Base-by-base conservation (phyloP, 2,797 vertebrate species). In the Lycodopsis pacificus region DNA sequence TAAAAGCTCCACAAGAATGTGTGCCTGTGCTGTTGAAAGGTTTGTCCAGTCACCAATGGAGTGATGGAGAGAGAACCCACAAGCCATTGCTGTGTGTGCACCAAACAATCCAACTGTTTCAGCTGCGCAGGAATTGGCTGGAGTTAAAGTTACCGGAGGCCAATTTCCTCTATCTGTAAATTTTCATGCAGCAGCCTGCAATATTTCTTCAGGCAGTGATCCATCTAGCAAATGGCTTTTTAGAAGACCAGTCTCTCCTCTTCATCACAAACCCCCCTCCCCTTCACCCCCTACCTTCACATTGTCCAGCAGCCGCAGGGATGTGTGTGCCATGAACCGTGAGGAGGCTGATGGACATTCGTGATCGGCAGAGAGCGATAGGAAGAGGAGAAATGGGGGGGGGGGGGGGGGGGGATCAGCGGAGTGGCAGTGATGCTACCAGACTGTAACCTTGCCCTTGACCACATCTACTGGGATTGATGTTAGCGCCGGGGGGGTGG, bases 1-100 rank as follows among this genome's bases (percentile, higher is more conserved):
- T 51, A 34, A 67, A 71, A 70, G 56, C 46, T 27, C 67, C 9
- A n/a, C 36, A 38, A 30, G 54, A 56, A 42, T 82, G 42, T 32
- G 4, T 63, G 38, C 76, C 44, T 72, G 12, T 58, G 40, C 66
- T 86, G 71, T 46, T 81, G 71, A 89, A 77, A 79, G 77, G 70
- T 81, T 59, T 53, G 64, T 71, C 70, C 77, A 88, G 79, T 81
- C 77, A 88, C 76, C 76, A 40, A 27, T 58, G 42, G 66, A 82
- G 66, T 79, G 74, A 91, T 86, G 70, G 83, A 82, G 74, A 84
- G 82, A 90, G 71, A 72, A 86, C 62, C 77, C 73, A 77, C 69
- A 49, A 87, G 78, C 61, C 68, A 69, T 42, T 25, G 57, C 54
- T 82, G 65, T 34, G 38, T 76, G 61, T 61, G 85, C 71, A 83